Percentiles rank a stretch among this genome's conserved stretches.
phyloP scores from a whole-genome alignment of 2,888 invertebrate genomes.

The Leptopilina drosophilae region DNA sequence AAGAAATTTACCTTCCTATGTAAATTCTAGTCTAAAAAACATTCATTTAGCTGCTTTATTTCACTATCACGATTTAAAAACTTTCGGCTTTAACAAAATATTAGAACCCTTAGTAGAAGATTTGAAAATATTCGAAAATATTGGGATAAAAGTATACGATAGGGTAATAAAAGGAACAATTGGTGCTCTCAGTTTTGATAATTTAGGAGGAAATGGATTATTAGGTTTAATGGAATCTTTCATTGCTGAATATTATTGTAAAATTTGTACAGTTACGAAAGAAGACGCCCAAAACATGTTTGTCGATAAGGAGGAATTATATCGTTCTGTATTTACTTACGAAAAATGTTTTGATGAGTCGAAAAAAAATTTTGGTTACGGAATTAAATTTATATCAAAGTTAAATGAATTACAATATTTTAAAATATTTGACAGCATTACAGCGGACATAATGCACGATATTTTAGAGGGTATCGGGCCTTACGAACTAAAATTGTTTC shows the following conservation, averaged over 20 bases:
- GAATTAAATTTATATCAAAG: slow-evolving; percentile 39
- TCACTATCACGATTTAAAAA: neutral
- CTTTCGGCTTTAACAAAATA: neutral
- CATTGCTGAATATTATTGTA: slow-evolving; percentile 44
- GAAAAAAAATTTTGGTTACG: slow-evolving; percentile 26
- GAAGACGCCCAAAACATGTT: slow-evolving; percentile 42
- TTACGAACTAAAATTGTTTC: slow-evolving; percentile 46
- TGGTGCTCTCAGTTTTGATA: slow-evolving; percentile 47
- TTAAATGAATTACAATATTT: slow-evolving; percentile 42
- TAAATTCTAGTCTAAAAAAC: neutral
- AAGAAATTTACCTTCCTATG: neutral
- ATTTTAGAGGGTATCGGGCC: slow-evolving; percentile 46
- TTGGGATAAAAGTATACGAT: slow-evolving; percentile 34
- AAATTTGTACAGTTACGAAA: slow-evolving; percentile 43
- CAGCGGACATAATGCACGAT: slow-evolving; percentile 48
- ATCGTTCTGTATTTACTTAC: slow-evolving; percentile 33
- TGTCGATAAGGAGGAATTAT: slow-evolving; percentile 30
- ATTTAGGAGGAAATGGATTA: slow-evolving; percentile 47
- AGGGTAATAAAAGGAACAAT: slow-evolving; percentile 11
- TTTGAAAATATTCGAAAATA: slow-evolving; percentile 27
- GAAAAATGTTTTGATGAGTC: slow-evolving; percentile 27
- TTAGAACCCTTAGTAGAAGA: neutral
- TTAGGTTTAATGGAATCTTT: slow-evolving; percentile 49
- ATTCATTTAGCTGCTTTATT: slow-evolving; percentile 1
- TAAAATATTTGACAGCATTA: slow-evolving; percentile 39